Conservation (phyloP, 2,888 invertebrate genomes). For the Euphydryas editha region DNA sequence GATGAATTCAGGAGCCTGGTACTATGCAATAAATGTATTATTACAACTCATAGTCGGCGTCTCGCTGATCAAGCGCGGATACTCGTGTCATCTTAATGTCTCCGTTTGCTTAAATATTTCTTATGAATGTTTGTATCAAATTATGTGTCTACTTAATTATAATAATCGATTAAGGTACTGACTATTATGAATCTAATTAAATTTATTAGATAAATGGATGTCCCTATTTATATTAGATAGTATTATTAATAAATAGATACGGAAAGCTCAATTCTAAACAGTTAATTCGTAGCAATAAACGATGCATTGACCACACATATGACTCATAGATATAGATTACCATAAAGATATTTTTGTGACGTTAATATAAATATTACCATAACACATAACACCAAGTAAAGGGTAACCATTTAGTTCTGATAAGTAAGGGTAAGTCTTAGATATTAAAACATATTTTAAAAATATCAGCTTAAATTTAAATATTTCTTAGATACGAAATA, state of each 20-base stretch:
- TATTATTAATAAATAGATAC: constrained; percentile 15
- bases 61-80: constrained; percentile 23
- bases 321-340: constrained; percentile 31
- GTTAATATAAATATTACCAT: constrained; percentile 28
- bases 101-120: constrained; percentile 24
- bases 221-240: constrained; percentile 31
- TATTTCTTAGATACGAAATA: constrained; percentile 20
- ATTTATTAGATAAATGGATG: constrained; percentile 21
- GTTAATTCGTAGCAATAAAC: constrained; percentile 40
- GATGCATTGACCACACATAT: constrained; percentile 29
- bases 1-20: no score
- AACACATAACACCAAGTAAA: constrained; percentile 38
- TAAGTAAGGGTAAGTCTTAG: constrained; percentile 26
- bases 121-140: constrained; percentile 33
- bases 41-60: constrained; percentile 17
- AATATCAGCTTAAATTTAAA: constrained; percentile 30
- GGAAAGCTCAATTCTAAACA: constrained; percentile 71
- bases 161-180: background rate
- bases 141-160: constrained; percentile 11
- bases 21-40: no score
- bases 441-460: constrained; percentile 22
- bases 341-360: constrained; percentile 40
- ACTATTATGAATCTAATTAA: constrained; percentile 5
- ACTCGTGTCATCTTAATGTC: constrained; percentile 14
- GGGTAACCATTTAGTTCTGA: constrained; percentile 32